phyloP scores from a whole-genome alignment of 2,888 invertebrate species.

The Auanema freiburgensis region DNA sequence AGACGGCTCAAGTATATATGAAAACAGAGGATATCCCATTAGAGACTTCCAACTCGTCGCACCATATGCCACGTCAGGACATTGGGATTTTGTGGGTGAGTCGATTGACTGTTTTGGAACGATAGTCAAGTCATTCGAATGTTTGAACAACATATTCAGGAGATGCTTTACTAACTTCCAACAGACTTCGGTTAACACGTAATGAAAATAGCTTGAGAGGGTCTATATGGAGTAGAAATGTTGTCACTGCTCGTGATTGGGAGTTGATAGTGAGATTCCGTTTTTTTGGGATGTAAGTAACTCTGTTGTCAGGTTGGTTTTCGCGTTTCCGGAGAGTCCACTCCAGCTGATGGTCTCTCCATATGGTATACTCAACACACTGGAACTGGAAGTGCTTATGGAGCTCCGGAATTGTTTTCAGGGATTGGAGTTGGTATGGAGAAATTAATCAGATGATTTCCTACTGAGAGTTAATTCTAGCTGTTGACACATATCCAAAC shows the following conservation, averaged over 20 bases:
- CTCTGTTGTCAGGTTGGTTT: conserved; percentile 8
- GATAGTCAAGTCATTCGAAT: too few relatives aligned
- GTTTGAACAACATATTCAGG: conserved; percentile 6
- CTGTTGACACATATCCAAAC: too few relatives aligned
- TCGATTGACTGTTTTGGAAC: too few relatives aligned
- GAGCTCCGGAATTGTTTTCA: conserved; percentile 16
- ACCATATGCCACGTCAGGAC: too few relatives aligned
- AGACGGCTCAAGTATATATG: too few relatives aligned
- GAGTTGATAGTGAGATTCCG: conserved; percentile 6
- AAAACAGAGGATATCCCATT: too few relatives aligned
- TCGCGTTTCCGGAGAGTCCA: conserved; percentile 4
- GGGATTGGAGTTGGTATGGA: conserved; percentile 14
- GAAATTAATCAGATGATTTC: too few relatives aligned
- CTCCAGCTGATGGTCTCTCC: conserved; percentile 16
- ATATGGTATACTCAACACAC: conserved; percentile 14
- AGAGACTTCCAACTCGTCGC: too few relatives aligned
- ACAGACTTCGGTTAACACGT: conserved; percentile 11
- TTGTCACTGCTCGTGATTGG: conserved; percentile 15
- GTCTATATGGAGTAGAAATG: conserved; percentile 17
- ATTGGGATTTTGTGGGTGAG: too few relatives aligned
- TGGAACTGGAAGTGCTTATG: conserved; percentile 14
- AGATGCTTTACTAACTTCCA: conserved; percentile 11
- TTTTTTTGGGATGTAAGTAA: not conserved
- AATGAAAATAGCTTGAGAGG: conserved; percentile 9
- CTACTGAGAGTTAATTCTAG: too few relatives aligned